Base-by-base conservation (phyloP, 2,888 invertebrate genomes). In the Euplexia lucipara region DNA sequence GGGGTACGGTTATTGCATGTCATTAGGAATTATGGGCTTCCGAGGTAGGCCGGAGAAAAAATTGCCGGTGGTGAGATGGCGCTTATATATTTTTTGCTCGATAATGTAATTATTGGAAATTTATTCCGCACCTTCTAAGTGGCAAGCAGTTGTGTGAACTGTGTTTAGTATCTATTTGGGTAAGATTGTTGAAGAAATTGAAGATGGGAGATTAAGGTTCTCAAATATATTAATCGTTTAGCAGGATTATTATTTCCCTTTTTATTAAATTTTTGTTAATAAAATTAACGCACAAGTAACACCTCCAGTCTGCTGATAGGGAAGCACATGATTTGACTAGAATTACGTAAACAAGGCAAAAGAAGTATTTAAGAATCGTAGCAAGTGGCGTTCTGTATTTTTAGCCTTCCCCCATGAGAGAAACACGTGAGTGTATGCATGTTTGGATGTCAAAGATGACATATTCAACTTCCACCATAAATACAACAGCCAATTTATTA, bases 1-100 rank as follows among this genome's bases (percentile, higher is more conserved):
- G 94, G 94, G 95, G 95, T 93, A 94, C 94, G 92, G 92, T 95
- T 95, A 95, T 95, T 95, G 95, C 95, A 95, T 95, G 95, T 95
- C 95, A 95, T 95, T 95, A 95, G 95, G 94, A 95, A 95, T 95
- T 95, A 95, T 95, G 95, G 94, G 94, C 94, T 94, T 91, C 89
- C 86, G 90, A 91, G 92, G 92, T 90, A 88, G 88, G 82, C 78
- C 64, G 78, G 90, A 90, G 90, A 89, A 88, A 91, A 94, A 94
- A 88, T 92, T 90, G 87, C 86, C 79, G 86, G 84, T 84, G 89
- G 87, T 88, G 91, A 90, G 91, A 86, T 85, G 90, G 87, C 87
- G 86, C 81, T 82, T 85, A 87, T 81, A 84, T 82, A 26, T 68
- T 42, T 88, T 90, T 91, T 88, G 86, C 85, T 88, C 91, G 92